Conservation (phyloP, 2,888 invertebrate species). For the Hirtodrosophila cameraria region DNA sequence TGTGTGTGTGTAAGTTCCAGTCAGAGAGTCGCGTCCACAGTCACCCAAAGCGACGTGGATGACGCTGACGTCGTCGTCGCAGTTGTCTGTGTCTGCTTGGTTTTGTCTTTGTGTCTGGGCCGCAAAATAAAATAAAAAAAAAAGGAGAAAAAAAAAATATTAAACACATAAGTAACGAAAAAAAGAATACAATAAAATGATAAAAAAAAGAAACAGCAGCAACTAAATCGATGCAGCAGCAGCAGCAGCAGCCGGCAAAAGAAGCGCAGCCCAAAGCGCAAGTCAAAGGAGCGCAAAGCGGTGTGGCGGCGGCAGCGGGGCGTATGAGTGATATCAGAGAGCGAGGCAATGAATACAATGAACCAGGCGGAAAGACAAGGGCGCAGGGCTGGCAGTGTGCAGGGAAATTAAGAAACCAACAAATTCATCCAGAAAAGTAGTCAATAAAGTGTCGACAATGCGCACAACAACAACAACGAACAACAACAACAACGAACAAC, state of each 20-base stretch:
- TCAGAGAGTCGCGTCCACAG: slow-evolving; percentile 55
- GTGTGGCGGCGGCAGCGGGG: slow-evolving; percentile 40
- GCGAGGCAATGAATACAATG: slow-evolving; percentile 32
- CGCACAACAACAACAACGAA: slow-evolving; percentile 64
- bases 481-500: slow-evolving; percentile 25
- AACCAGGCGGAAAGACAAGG: slow-evolving; percentile 34
- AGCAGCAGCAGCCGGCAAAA: slow-evolving; percentile 56
- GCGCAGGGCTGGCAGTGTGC: slow-evolving; percentile 38
- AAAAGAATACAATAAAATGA: slow-evolving; percentile 71
- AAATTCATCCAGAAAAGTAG: slow-evolving; percentile 82
- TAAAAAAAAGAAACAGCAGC: slow-evolving; percentile 53
- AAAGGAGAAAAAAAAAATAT: slow-evolving; percentile 52
- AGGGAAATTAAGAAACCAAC: slow-evolving; percentile 80
- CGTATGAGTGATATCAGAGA: slow-evolving; percentile 77
- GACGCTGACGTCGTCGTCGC: slow-evolving; percentile 51
- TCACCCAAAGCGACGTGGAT: slow-evolving; percentile 71
- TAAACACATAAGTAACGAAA: slow-evolving; percentile 75
- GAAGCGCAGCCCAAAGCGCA: slow-evolving; percentile 42
- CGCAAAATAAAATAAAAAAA: slow-evolving; percentile 51
- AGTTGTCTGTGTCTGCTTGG: slow-evolving; percentile 55
- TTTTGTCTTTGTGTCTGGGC: slow-evolving; percentile 82
- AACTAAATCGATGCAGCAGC: slow-evolving; percentile 70
- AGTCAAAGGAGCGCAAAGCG: slow-evolving; percentile 33
- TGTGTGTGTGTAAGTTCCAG: slow-evolving; percentile 52
- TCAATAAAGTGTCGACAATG: slow-evolving; percentile 82